phyloP scores from a whole-genome alignment of 2,797 vertebrate species.

The Coracias cyanogaster region DNA sequence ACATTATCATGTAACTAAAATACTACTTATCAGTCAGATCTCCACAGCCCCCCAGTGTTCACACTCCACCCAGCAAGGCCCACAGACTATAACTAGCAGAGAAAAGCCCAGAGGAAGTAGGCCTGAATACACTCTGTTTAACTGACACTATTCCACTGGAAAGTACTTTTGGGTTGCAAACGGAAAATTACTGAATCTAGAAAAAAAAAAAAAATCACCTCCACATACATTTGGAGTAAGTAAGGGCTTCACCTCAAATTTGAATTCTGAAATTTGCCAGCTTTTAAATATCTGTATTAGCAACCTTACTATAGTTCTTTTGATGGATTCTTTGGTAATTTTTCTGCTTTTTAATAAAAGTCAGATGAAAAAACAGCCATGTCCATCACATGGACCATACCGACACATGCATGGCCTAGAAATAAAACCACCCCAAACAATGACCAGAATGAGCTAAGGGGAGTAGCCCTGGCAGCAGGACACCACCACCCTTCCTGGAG shows the following conservation, averaged over 20 bases:
- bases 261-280: not conserved
- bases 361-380: not conserved
- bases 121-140: not conserved
- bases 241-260: not conserved
- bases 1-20: not conserved
- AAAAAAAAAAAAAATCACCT: not conserved
- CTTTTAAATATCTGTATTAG: not conserved
- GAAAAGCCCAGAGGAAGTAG: not conserved
- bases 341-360: not conserved
- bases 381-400: not conserved
- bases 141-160: not conserved
- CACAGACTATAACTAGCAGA: not conserved
- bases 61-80: too few relatives aligned
- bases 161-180: not conserved
- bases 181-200: not conserved
- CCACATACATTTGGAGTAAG: too few relatives aligned
- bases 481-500: not conserved
- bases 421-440: not conserved
- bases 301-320: not conserved
- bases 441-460: not conserved
- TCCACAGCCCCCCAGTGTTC: not conserved
- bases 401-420: not conserved
- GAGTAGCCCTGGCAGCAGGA: not conserved
- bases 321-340: not conserved
- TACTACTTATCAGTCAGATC: not conserved